Percentiles rank a stretch among this genome's conserved stretches.
Evolutionary conservation across 1,140 invertebrate species (phyloP).

Genomic region (Melanaphis sacchari): DNA sequence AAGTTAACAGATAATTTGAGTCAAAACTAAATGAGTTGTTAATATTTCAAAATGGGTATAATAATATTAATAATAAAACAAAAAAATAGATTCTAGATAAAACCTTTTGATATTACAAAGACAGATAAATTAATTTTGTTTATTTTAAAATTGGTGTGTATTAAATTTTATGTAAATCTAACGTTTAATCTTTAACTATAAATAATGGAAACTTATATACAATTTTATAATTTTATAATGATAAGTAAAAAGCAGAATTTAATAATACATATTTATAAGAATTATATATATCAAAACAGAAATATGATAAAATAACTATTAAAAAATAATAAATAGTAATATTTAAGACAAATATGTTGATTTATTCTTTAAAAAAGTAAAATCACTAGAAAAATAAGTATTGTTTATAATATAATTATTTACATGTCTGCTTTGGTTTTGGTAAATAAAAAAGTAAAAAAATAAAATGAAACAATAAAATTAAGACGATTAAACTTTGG

Average conservation of each 20-base stretch:
- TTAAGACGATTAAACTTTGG: constrained; percentile 13
- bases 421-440: constrained; percentile 11
- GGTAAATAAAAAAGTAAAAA: constrained; percentile 39
- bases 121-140: neutral
- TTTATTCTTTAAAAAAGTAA: constrained; percentile 34
- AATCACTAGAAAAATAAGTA: constrained; percentile 54
- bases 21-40: neutral
- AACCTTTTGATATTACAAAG: neutral
- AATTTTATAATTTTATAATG: constrained; percentile 28
- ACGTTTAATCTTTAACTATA: neutral
- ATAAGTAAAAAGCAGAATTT: constrained; percentile 43
- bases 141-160: constrained; percentile 17
- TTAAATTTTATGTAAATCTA: neutral
- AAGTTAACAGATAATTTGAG: neutral
- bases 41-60: neutral
- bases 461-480: constrained; percentile 12
- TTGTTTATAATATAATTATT: constrained; percentile 48
- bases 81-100: neutral
- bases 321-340: neutral
- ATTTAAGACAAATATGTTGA: constrained; percentile 27
- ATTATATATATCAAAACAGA: neutral
- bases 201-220: neutral
- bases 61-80: neutral
- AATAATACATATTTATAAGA: neutral
- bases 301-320: constrained; percentile 30